These are phyloP conservation scores for Phrynosoma blainvillii DNA, from an alignment of 2,113 vertebrate species.

Conservation along the genomic window DNA sequence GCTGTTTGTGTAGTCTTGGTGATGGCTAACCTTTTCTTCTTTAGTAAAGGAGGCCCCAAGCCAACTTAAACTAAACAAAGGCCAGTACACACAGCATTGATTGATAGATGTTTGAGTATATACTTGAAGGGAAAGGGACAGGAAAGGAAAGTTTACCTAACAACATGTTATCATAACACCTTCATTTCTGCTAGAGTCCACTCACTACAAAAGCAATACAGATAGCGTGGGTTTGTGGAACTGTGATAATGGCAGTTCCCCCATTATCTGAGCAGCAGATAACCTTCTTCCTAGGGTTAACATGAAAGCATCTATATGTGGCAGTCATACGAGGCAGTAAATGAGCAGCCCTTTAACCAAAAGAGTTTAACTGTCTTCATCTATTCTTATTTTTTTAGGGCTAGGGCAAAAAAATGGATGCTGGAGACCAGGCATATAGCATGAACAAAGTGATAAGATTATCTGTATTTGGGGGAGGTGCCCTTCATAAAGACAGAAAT, in stretches of 20 bases:
- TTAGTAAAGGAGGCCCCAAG: conserved; percentile 6
- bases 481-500: too few relatives aligned
- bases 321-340: not conserved
- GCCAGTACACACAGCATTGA: not conserved
- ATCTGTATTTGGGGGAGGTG: too few relatives aligned
- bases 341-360: not conserved
- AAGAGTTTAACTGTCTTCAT: not conserved
- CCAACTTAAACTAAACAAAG: not conserved
- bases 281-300: too few relatives aligned
- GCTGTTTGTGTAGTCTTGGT: not conserved
- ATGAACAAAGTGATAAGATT: too few relatives aligned
- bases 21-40: not conserved
- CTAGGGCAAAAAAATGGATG: too few relatives aligned
- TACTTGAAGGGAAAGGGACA: not conserved
- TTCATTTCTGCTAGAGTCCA: not conserved
- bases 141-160: not conserved
- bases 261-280: too few relatives aligned
- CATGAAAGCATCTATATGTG: too few relatives aligned
- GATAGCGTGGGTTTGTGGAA: not conserved
- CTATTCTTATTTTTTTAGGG: not conserved
- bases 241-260: too few relatives aligned
- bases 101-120: not conserved
- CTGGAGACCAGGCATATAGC: too few relatives aligned
- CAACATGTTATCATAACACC: not conserved
- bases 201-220: not conserved